phyloP scores from a whole-genome alignment of 2,888 invertebrate genomes.

The Zele albiditarsus region DNA sequence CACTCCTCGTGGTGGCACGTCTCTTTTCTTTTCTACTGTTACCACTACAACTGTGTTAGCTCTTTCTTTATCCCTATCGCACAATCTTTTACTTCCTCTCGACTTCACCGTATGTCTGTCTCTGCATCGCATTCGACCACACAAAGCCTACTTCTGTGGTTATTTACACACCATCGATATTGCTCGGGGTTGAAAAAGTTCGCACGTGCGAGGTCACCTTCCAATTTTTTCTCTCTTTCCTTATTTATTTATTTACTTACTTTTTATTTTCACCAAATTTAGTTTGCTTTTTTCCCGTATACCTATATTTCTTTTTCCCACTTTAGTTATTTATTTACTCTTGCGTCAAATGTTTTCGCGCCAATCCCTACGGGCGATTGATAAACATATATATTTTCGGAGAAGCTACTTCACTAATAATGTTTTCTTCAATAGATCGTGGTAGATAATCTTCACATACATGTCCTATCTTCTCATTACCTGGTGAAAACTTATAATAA shows the following conservation, averaged over 20 bases:
- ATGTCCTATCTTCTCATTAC: too few relatives aligned
- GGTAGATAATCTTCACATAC: too few relatives aligned
- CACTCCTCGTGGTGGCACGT: neutral
- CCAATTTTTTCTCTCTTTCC: constrained; percentile 2
- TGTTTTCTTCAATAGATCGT: too few relatives aligned
- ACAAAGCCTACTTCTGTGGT: constrained; percentile 36
- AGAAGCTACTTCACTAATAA: neutral
- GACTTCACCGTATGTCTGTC: neutral
- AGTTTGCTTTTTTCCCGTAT: constrained; percentile 15
- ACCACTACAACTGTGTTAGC: neutral
- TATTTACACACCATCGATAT: constrained; percentile 50
- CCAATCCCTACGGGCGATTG: neutral
- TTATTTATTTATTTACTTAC: constrained; percentile 21
- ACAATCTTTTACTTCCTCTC: constrained; percentile 36
- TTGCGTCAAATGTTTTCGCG: neutral
- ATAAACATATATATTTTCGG: constrained; percentile 2
- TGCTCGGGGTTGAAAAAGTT: constrained; percentile 31
- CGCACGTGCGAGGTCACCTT: constrained; percentile 20
- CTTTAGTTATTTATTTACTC: constrained; percentile 28
- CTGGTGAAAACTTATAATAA: too few relatives aligned
- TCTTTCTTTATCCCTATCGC: constrained; percentile 1
- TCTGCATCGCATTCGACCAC: neutral
- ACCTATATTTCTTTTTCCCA: neutral
- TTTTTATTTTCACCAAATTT: constrained; percentile 15
- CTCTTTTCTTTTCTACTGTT: constrained; percentile 23